Base-by-base conservation (phyloP, 2,888 invertebrate genomes). In the Pristionchus entomophagus region DNA sequence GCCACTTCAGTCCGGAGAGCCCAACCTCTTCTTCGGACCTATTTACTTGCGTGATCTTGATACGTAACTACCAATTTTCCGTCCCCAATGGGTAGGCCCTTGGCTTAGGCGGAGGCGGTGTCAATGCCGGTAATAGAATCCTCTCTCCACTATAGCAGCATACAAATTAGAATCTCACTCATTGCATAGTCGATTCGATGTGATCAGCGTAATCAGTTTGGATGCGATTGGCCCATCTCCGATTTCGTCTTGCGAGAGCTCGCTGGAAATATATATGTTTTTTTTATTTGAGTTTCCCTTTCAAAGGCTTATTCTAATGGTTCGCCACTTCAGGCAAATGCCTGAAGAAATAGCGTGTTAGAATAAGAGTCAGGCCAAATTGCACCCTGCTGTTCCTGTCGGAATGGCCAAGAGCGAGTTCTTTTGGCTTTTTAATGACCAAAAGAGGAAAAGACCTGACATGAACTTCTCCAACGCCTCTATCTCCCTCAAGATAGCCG, bases 111-210 rank as follows among this genome's bases (percentile, higher is more conserved):
- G n/a, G n/a, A n/a, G n/a, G n/a, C n/a, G n/a, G n/a, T n/a, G n/a
- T n/a, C n/a, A n/a, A n/a, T n/a, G n/a, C n/a, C n/a, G n/a, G n/a
- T n/a, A n/a, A n/a, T n/a, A n/a, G n/a, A n/a, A n/a, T n/a, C n/a
- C n/a, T n/a, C n/a, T n/a, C n/a, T n/a, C n/a, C n/a, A n/a, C n/a
- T n/a, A n/a, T n/a, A n/a, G n/a, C n/a, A n/a, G n/a, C n/a, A n/a
- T n/a, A n/a, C n/a, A n/a, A n/a, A n/a, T n/a, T n/a, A n/a, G n/a
- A 17, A 73, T 22, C 56, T 29, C 29, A 78, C 78, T 78, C 78
- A 22, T 78, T 78, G 32, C 78, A 45, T 17, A 78, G 38, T 51
- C 78, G 78, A 78, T 78, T 78, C 10, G 45, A 29, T 14, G 51
- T 10, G 19, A 78, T 78, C 19, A 78, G 32, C 12, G 51, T 10